Evolutionary conservation across 2,888 invertebrate species (phyloP), one percentile per base, ranked within the genome.

Genomic region (Allophyes oxyacanthae): DNA sequence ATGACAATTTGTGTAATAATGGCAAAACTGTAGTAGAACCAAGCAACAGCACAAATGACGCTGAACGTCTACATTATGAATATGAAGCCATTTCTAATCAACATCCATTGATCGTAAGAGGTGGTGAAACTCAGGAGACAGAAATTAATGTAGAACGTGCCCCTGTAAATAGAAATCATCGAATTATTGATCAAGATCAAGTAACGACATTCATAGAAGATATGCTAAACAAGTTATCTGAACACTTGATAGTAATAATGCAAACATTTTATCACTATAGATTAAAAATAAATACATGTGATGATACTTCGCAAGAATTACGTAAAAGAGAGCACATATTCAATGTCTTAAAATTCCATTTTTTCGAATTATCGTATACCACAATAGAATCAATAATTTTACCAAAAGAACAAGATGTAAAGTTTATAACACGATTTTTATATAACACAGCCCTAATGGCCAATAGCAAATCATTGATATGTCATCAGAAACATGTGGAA

Each of bases 301-400:
- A 11, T 30, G 6, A 7, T n/a, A 0, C 0, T 2, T 11, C 30
- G 13, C 28, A 4, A 7, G 33, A 40, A 6, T 38, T 7, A 6
- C 14, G 38, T 11, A 38, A 38, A 15, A 51, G 52, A 15, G 10
- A 30, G 64, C 1, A 48, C n/a, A 9, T 41, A 26, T 83, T 61
- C 61, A 14, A 32, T 2, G 26, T 50, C 14, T 46, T 67, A 2
- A 86, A 81, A 69, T 11, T 37, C 1, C 65, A 80, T 49, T 78
- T 73, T 51, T 88, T 79, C 57, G 69, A 77, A 46, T 48, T 80
- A n/a, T 81, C 85, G 0, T 86, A 78, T 54, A 60, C 55, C 15
- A 64, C 76, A 2, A 63, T 83, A 25, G 45, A 69, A 15, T 64
- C 71, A 38, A 49, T 86, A 32, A 71, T 88, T 49, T 38, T 89